A percentile compares a stretch with the other conserved stretches of the same genome.
These are phyloP conservation scores for Protobothrops mucrosquamatus DNA, from an alignment of 2,113 vertebrate species.

Conservation along the genomic window DNA sequence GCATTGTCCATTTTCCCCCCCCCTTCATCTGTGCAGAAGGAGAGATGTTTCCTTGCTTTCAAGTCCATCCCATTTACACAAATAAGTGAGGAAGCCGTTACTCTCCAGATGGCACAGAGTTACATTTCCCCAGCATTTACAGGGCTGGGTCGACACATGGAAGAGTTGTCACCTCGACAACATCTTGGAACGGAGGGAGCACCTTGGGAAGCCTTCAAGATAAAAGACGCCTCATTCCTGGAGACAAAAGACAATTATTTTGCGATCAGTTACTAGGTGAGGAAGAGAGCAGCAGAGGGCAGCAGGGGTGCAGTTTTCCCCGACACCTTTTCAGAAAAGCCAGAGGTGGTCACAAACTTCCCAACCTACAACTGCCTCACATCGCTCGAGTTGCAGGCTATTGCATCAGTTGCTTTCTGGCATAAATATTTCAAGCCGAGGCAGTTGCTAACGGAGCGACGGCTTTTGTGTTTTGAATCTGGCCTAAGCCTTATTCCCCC, in stretches of 20 bases:
- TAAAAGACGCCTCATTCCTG: neutral
- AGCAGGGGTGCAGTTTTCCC: neutral
- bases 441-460: slow-evolving; percentile 28
- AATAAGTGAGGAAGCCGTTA: neutral
- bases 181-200: neutral
- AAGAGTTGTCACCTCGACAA: neutral
- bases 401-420: slow-evolving; percentile 53
- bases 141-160: neutral
- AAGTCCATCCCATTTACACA: neutral
- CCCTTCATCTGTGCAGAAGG: neutral
- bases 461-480: neutral
- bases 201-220: neutral
- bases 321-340: slow-evolving; percentile 14
- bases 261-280: neutral
- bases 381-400: slow-evolving; percentile 11
- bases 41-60: neutral
- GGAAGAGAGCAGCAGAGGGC: neutral
- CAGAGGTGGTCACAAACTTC: neutral
- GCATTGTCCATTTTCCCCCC: rapidly evolving
- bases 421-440: slow-evolving; percentile 37
- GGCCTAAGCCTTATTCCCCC: neutral
- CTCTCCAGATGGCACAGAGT: neutral
- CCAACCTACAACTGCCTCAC: neutral
- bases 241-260: neutral
- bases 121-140: neutral